Evolutionary conservation across 2,113 vertebrate species (phyloP).

Genomic region (Halichoeres trimaculatus): DNA sequence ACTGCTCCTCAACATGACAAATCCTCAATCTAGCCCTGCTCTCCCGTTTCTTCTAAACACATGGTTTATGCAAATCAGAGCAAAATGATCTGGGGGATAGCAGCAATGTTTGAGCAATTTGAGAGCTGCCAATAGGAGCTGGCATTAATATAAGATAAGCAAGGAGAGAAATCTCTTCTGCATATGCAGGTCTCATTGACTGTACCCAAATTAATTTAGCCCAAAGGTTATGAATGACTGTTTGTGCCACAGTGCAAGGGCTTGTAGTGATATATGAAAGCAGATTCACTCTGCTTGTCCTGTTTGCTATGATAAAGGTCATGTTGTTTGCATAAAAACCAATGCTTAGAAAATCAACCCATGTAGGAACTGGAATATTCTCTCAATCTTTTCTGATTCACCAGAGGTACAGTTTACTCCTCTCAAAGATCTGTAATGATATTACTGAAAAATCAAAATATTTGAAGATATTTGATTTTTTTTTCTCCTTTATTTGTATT

Average conservation of each 20-base stretch:
- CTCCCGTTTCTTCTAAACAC: conserved; percentile 80
- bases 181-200: conserved; percentile 81
- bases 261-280: conserved; percentile 95
- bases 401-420: neutral
- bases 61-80: conserved; percentile 86
- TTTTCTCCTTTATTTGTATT: neutral
- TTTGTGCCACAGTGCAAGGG: conserved; percentile 86
- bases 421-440: neutral
- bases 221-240: conserved; percentile 90
- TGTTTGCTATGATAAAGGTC: conserved; percentile 93
- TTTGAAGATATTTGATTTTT: neutral
- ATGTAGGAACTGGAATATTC: conserved; percentile 72
- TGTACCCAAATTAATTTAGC: conserved; percentile 87
- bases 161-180: conserved; percentile 77
- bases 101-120: conserved; percentile 83
- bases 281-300: conserved; percentile 88
- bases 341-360: conserved; percentile 85
- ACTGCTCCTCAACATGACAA: conserved; percentile 79
- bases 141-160: conserved; percentile 82
- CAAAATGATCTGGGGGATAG: conserved; percentile 79
- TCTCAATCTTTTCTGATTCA: conserved; percentile 44
- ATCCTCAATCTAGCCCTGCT: conserved; percentile 78
- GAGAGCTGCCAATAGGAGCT: conserved; percentile 69
- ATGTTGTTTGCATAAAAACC: conserved; percentile 93
- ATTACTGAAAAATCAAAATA: neutral